Conservation (phyloP, 2,888 invertebrate species). For the Carabus problematicus region DNA sequence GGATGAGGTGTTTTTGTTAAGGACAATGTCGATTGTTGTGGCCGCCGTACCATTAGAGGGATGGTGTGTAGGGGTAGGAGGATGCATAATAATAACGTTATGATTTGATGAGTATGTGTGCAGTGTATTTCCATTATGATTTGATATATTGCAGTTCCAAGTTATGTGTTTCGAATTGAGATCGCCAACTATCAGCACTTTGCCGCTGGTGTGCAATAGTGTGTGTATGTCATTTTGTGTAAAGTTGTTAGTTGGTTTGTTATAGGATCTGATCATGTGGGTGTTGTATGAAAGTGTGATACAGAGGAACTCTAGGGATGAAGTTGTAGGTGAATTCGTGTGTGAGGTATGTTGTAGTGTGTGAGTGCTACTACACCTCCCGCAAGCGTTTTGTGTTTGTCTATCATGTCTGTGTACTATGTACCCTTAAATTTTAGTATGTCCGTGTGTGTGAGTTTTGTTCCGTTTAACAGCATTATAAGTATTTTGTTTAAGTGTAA, state of each 20-base stretch:
- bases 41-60: slow-evolving; percentile 40
- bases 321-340: background rate
- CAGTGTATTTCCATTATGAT: slow-evolving; percentile 44
- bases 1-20: slow-evolving; percentile 35
- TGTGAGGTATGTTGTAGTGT: slow-evolving; percentile 3
- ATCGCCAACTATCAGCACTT: slow-evolving; percentile 40
- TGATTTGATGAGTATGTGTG: slow-evolving; percentile 20
- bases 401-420: background rate
- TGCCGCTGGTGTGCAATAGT: slow-evolving; percentile 19
- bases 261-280: slow-evolving; percentile 31
- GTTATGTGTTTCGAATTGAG: slow-evolving; percentile 43
- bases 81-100: background rate
- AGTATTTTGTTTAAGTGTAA: background rate
- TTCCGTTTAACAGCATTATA: background rate
- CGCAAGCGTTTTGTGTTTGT: background rate
- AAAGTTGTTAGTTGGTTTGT: slow-evolving; percentile 29
- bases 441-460: background rate
- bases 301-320: slow-evolving; percentile 31
- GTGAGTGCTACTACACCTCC: slow-evolving; percentile 1
- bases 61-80: slow-evolving; percentile 36
- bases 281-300: slow-evolving; percentile 34
- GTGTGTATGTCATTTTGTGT: slow-evolving; percentile 31
- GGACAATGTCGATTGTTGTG: slow-evolving; percentile 40
- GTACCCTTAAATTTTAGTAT: background rate
- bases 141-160: slow-evolving; percentile 43